Evolutionary conservation across 2,888 invertebrate genomes (phyloP), one percentile per base, ranked within the genome.

Genomic region (Mesoligia furuncula): DNA sequence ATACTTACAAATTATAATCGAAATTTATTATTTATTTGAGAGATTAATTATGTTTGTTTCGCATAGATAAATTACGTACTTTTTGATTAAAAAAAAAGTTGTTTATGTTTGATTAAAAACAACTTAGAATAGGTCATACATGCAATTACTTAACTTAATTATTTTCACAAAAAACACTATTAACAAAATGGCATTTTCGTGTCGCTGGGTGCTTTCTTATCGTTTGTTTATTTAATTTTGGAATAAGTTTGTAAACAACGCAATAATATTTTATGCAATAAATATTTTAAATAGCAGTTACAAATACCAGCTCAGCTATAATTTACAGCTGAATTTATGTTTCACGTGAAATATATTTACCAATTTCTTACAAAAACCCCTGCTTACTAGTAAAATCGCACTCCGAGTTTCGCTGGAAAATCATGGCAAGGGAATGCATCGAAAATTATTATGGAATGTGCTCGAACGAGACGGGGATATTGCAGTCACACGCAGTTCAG

Each of bases 401-500:
- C 86, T 93, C 89, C 92, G 91, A 94, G 93, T 94, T 93, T 92
- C 93, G 94, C 93, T 93, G 93, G 94, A 96, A 96, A 96, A 96
- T 96, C 96, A 95, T 95, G 93, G 94, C 95, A 94, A 93, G 94
- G 92, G 96, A 96, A 96, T 96, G 96, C 96, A 96, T 95, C 95
- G 95, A 96, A 96, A 96, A 96, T 96, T 94, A 96, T 96, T 95
- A 96, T 93, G 94, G 95, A 95, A 96, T 96, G 96, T 95, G 95
- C 89, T 88, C 83, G 95, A 96, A 93, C 87, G 95, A 92, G 96
- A 96, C 92, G 88, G 95, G 89, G 91, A 92, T 94, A 95, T 93
- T 96, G 96, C 96, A 96, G 94, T 94, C 94, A 92, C 94, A 93
- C 90, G 93, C 92, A 90, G 92, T 90, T 93, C 95, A 94, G 95